Evolutionary conservation across 2,888 invertebrate genomes (phyloP).

Genomic region (Scaptomyza tumidula): DNA sequence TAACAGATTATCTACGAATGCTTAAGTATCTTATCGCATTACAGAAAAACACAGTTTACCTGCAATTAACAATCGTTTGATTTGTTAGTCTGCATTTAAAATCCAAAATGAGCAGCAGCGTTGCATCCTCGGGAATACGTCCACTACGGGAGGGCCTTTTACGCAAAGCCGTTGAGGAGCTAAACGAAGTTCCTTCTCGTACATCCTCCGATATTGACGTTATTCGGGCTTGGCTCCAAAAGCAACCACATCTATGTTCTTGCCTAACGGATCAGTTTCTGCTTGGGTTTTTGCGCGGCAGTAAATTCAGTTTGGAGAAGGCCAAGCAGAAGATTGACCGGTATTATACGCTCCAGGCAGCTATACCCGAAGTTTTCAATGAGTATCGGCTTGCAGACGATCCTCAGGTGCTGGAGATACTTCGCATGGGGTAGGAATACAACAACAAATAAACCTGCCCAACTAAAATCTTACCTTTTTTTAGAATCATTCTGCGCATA

Average conservation of each 20-base stretch:
- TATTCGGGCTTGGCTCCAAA: slow-evolving; percentile 85
- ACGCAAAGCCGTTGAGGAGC: slow-evolving; percentile 84
- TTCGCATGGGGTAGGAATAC: slow-evolving; percentile 73
- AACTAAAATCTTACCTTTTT: not conserved
- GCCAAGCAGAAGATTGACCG: slow-evolving; percentile 87
- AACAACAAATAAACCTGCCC: not conserved
- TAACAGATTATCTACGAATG: slow-evolving; percentile 30
- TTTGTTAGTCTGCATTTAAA: slow-evolving; percentile 31
- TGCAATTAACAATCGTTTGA: slow-evolving; percentile 19
- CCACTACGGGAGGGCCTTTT: slow-evolving; percentile 58
- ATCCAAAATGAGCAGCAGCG: slow-evolving; percentile 25
- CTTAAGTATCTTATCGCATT: slow-evolving; percentile 42
- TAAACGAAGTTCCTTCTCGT: slow-evolving; percentile 85
- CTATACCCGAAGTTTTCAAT: slow-evolving; percentile 87
- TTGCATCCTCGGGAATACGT: slow-evolving; percentile 18
- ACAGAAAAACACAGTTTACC: slow-evolving; percentile 4
- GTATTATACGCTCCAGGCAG: slow-evolving; percentile 86
- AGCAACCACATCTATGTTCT: slow-evolving; percentile 85
- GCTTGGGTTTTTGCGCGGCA: slow-evolving; percentile 86
- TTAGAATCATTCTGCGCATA: slow-evolving; percentile 74
- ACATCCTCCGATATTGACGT: slow-evolving; percentile 81
- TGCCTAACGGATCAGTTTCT: slow-evolving; percentile 85
- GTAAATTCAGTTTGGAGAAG: slow-evolving; percentile 86
- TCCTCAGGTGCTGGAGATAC: slow-evolving; percentile 75
- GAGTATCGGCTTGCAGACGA: slow-evolving; percentile 78